Conservation (phyloP, 2,888 invertebrate species). For the Cheiracanthium punctorium region DNA sequence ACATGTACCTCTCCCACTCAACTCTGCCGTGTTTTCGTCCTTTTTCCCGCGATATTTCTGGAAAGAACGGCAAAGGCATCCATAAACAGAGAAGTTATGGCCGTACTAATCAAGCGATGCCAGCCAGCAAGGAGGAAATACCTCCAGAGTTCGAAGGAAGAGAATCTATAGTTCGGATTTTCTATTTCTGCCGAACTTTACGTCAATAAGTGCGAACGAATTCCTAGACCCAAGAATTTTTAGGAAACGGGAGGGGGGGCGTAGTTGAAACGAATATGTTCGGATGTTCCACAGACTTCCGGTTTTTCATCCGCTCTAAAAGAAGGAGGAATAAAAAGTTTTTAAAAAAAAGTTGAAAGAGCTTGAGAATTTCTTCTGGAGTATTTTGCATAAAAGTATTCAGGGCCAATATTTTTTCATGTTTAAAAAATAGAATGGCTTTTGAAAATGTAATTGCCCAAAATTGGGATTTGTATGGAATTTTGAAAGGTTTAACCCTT, state of each 20-base stretch:
- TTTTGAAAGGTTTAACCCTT: too few relatives aligned
- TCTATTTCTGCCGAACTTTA: not conserved
- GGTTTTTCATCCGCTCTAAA: too few relatives aligned
- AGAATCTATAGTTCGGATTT: not conserved
- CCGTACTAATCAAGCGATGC: not conserved
- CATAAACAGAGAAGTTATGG: not conserved
- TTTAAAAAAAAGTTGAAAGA: too few relatives aligned
- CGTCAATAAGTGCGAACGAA: not conserved
- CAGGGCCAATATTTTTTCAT: too few relatives aligned
- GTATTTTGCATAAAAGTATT: too few relatives aligned
- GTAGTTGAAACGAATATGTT: too few relatives aligned
- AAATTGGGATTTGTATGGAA: too few relatives aligned
- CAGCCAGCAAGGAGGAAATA: not conserved
- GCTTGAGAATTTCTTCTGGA: too few relatives aligned
- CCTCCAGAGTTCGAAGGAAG: not conserved
- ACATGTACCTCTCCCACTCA: not conserved
- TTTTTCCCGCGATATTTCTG: not conserved
- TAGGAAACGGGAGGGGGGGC: not conserved
- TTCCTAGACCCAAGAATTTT: not conserved
- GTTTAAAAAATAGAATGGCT: too few relatives aligned
- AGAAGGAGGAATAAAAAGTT: too few relatives aligned
- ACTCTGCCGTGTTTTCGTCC: not conserved
- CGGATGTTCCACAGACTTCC: too few relatives aligned
- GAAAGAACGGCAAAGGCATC: not conserved
- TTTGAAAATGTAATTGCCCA: too few relatives aligned